Evolutionary conservation across 92 coral and sea anemone species (phyloP), one percentile per base, ranked within the genome.

Genomic region (Bergia puertoricense): DNA sequence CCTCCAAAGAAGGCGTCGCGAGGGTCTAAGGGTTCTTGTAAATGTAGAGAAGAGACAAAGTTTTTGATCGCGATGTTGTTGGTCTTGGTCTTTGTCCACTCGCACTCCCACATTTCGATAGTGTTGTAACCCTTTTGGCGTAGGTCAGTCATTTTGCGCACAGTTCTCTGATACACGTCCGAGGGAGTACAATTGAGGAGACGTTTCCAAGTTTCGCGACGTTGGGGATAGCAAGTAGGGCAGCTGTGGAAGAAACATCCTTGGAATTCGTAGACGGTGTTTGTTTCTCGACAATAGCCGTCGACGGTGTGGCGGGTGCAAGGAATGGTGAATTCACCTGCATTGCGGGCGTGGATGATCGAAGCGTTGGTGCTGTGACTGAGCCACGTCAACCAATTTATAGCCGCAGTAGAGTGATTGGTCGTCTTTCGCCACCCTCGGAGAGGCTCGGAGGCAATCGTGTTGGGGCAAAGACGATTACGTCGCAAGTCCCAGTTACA

Each of bases 231-330:
- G 44, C 81, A 77, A 45, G 81, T 77, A 20, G 44, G 62, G 20
- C 83, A 79, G 1, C 83, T 69, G 43, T 79, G 83, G 13, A 22
- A 79, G 1, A 79, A 79, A 59, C 83, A 79, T 43, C 68, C 83
- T 69, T 79, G 62, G 40, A 79, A 79, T 16, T 79, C 83, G 69
- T 79, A 79, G 57, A 77, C 2, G 57, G 62, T 45, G 38, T 11
- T 2, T 4, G 81, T 42, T 59, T 38, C 8, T 0, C 59, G 81
- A 77, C 44, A 59, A 59, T 43, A 77, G 8, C 81, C 81, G 65
- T 77, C 81, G 38, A 77, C 81, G 81, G 43, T 59, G 39, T 77
- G 44, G 57, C 11, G 65, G 38, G 4, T 20, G 39, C 81, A 0
- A 77, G 37, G 62, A 0, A 77, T 44, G 62, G 39, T 0, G 15